Base-by-base conservation (phyloP, 30 jellyfish, hydroid and myxozoan species). In the Aurelia aurita complex sp. Pacific region DNA sequence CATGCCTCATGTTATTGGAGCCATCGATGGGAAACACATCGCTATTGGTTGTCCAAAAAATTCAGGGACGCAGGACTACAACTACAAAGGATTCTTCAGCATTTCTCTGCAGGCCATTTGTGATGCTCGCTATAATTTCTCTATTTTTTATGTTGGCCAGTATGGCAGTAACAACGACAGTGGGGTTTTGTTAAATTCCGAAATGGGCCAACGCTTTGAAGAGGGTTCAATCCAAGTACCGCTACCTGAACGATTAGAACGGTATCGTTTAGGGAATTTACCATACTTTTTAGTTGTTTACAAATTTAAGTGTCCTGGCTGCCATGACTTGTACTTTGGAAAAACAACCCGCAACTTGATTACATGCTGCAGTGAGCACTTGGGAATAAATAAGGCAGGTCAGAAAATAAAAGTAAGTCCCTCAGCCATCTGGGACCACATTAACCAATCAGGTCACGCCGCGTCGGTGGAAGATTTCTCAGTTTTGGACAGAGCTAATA, bases 1-100 rank as follows among this genome's bases (percentile, higher is more conserved):
- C 53, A 73, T 85, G 86, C 96, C 96, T 18, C 96, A 80, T 54
- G 88, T 76, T 54, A 84, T 90, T 81, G 95, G 97, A 76, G 96
- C 88, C 29, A 66, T 90, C 38, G 96, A 90, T 70, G 91, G 97
- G 17, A 83, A 90, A 68, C 97, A 89, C 88, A 83, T 90, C 33
- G 85, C 88, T 59, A 78, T 90, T 10, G 85, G 77, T 61, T 79
- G 89, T 53, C 92, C 97, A 10, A 77, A 71, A 69, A 51, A 33
- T 12, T 12, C 87, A 18, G 97, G 91, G 43, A 32, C 82, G 10
- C 72, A 55, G 51, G 60, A 62, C 54, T 66, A 79, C 57, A 87
- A 87, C 63, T 76, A 85, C 64, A 74, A 87, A 57, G 77, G 86
- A 23, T 79, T 71, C 50, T 77, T 40, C 80, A 88, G 92, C 83